These are phyloP conservation scores for Echeneis naucrates DNA, from an alignment of 2,797 vertebrate genomes.

Conservation along the genomic window DNA sequence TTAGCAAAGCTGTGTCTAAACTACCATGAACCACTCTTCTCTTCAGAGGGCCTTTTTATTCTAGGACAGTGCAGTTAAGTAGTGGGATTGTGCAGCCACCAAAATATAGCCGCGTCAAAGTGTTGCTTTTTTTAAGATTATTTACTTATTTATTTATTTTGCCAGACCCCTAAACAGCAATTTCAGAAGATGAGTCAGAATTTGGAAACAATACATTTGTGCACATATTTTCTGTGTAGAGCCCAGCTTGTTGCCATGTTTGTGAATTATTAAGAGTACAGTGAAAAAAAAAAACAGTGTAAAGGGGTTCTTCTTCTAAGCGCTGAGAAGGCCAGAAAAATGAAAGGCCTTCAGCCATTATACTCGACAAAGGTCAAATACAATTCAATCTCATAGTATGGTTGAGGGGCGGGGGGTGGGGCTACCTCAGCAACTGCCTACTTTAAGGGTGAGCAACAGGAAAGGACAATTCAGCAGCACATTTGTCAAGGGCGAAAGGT, in stretches of 20 bases:
- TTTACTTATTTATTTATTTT: slow-evolving; percentile 38
- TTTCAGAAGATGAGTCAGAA: slow-evolving; percentile 24
- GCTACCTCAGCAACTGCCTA: slow-evolving; percentile 70
- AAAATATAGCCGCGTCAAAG: slow-evolving; percentile 44
- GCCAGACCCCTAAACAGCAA: slow-evolving; percentile 33
- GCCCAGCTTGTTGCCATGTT: slow-evolving; percentile 62
- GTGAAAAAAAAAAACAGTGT: slow-evolving; percentile 75
- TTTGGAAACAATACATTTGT: slow-evolving; percentile 26
- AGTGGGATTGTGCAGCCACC: slow-evolving; percentile 46
- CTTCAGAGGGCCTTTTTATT: slow-evolving; percentile 57
- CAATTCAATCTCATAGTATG: slow-evolving; percentile 85
- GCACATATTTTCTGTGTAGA: slow-evolving; percentile 19
- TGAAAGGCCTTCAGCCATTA: slow-evolving; percentile 86
- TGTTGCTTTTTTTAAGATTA: slow-evolving; percentile 18
- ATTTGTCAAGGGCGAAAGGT: slow-evolving; percentile 80
- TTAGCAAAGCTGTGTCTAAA: slow-evolving; percentile 73
- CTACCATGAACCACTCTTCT: slow-evolving; percentile 62
- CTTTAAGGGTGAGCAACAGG: slow-evolving; percentile 81
- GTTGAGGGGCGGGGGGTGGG: slow-evolving; percentile 24
- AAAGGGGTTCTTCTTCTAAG: slow-evolving; percentile 74
- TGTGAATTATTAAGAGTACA: slow-evolving; percentile 78
- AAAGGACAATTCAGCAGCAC: slow-evolving; percentile 81
- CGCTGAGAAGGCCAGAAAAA: slow-evolving; percentile 80
- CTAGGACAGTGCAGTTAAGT: slow-evolving; percentile 49
- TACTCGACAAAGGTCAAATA: slow-evolving; percentile 87